Base-by-base conservation (phyloP, 2,113 vertebrate species). In the Lanius collurio region DNA sequence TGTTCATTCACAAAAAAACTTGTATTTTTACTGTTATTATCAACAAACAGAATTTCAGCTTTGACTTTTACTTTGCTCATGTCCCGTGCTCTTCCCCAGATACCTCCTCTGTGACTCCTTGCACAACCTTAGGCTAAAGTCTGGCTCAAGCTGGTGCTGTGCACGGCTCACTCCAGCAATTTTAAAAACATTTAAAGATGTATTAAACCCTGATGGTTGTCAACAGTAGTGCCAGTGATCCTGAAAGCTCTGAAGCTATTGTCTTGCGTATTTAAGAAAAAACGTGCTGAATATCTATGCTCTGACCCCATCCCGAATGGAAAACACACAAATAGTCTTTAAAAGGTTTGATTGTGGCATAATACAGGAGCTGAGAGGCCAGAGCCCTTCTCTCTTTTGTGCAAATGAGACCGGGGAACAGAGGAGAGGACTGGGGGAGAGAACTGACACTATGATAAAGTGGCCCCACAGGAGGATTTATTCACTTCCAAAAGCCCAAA, bases 401-500 rank as follows among this genome's bases (percentile, higher is more conserved):
- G 93, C 76, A 93, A 88, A 90, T 59, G 60, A 90, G 59, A 55
- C 6, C 1, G 2, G 68, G 62, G 52, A 90, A 83, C 79, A 83
- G 87, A 93, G 42, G 53, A 76, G 62, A 88, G 63, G 90, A 73
- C 70, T 23, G 7, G 12, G 77, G 73, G 78, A 89, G n/a, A 50
- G 65, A 60, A 27, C 39, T 70, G 94, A 94, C 89, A 83, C 30
- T 10, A 52, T 87, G 94, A 93, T 80, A 3, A 87, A 95, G 91
- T 53, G 56, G 86, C 82, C 79, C 60, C 44, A 37, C 6, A 74
- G 79, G 91, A 93, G 67, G 79, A 94, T 77, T 81, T 55, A 71
- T 62, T 93, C 85, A 71, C 64, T 67, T 90, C 64, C 86, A 77
- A 68, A 90, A 22, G 64, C 75, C 59, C 87, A 22, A 70, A 73